Evolutionary conservation across 2,797 vertebrate genomes (phyloP), one percentile per base, ranked within the genome.

Genomic region (Neosilurus hyrtlii): DNA sequence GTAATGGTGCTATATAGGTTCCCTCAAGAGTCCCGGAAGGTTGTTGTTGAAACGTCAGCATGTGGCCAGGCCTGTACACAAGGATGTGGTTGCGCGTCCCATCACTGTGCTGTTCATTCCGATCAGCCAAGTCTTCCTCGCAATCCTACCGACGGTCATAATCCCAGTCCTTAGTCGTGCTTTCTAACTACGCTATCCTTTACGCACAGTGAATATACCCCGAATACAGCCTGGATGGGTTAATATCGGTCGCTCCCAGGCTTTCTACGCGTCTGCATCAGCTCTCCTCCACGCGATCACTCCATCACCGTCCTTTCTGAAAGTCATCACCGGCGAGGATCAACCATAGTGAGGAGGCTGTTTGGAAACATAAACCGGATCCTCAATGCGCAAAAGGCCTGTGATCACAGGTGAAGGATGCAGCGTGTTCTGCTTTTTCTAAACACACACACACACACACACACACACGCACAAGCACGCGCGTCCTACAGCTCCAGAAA

Each of bases 381-480:
- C 37, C 80, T 82, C 80, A 82, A 82, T 82, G 80, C 80, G 80
- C 80, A 82, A 74, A 82, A 82, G 80, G 80, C 80, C 80, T 73
- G 80, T 43, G 43, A 79, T 86, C 72, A 77, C 85, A 85, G 83
- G 85, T 87, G 79, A 87, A 82, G 70, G 63, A 85, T 72, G 76
- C 85, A 80, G 68, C 86, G 80, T 82, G 77, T 81, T 79, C 84
- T 79, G 85, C 71, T 82, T 75, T 80, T 73, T 75, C 73, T 37
- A 75, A 57, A 79, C 74, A 75, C 57, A 66, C 54, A 22, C 26
- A 75, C 18, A 37, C 56, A 35, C 57, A 16, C 59, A 10, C 57
- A 7, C 1, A 72, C 49, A 52, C 35, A 24, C 51, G n/a, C 22
- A 52, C 12, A 2, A 30, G 56, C 73, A 12, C 11, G 54, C 84